Conservation (phyloP, 2,113 vertebrate genomes). For the Cyphomyrus discorhynchus region DNA sequence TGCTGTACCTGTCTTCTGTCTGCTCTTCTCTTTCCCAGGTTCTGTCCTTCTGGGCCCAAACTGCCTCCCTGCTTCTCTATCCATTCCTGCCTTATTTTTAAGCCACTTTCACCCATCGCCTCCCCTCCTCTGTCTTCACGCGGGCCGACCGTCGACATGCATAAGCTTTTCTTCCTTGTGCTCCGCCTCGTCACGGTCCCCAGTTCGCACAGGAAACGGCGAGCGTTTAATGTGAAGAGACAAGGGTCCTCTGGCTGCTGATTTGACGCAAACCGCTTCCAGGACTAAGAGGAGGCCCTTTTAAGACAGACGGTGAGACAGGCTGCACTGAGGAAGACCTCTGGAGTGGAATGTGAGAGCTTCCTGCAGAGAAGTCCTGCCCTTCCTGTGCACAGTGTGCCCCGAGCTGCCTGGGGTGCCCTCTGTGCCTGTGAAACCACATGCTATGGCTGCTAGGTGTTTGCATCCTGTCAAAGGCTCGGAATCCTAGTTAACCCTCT, state of each 20-base stretch:
- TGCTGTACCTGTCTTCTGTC: background rate
- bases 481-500: background rate
- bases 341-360: constrained; percentile 2
- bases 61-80: background rate
- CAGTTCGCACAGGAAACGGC: background rate
- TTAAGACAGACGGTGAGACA: background rate
- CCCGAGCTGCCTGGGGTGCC: background rate
- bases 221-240: background rate
- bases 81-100: background rate
- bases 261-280: background rate
- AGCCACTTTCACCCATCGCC: background rate
- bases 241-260: background rate
- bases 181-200: background rate
- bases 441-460: background rate
- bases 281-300: background rate
- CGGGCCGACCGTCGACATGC: background rate
- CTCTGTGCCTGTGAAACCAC: background rate
- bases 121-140: background rate
- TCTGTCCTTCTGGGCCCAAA: background rate
- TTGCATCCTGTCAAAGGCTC: background rate
- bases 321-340: background rate
- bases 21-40: background rate
- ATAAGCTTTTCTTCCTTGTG: background rate
- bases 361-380: background rate
- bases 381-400: background rate